Evolutionary conservation across 2,888 invertebrate genomes (phyloP).

Genomic region (Hypomecis punctinalis): DNA sequence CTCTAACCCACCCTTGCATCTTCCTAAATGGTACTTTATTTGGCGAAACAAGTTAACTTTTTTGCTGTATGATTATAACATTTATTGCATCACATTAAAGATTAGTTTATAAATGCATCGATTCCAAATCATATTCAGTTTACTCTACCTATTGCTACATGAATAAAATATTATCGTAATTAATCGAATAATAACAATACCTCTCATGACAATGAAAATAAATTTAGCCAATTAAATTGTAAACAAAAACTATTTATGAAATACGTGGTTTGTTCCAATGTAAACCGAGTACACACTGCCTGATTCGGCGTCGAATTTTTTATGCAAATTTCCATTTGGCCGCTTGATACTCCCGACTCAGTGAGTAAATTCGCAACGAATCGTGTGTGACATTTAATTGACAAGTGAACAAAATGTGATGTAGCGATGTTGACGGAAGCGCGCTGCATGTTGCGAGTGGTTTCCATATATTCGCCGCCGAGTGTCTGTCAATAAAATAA

Average conservation of each 20-base stretch:
- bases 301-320: slow-evolving; percentile 60
- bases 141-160: too few species aligned
- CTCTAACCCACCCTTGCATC: slow-evolving; percentile 63
- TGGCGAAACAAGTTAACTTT: background rate
- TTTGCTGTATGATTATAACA: too few species aligned
- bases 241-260: slow-evolving; percentile 43
- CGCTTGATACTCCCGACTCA: slow-evolving; percentile 73
- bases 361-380: slow-evolving; percentile 77
- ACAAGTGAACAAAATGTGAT: slow-evolving; percentile 79
- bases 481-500: slow-evolving; percentile 55
- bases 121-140: too few species aligned
- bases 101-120: too few species aligned
- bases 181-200: too few species aligned
- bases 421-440: slow-evolving; percentile 65
- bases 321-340: slow-evolving; percentile 79
- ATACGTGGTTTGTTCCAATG: slow-evolving; percentile 38
- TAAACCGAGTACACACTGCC: slow-evolving; percentile 48
- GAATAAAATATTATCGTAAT: too few species aligned
- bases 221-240: background rate
- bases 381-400: slow-evolving; percentile 80
- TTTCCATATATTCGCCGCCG: slow-evolving; percentile 38
- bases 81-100: too few species aligned
- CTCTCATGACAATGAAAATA: background rate
- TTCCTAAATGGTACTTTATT: slow-evolving; percentile 48
- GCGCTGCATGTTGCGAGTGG: slow-evolving; percentile 55